A percentile compares a stretch with the other conserved stretches of the same genome.
These are phyloP conservation scores for Clunio marinus DNA, from an alignment of 2,888 invertebrate genomes.

Conservation along the genomic window DNA sequence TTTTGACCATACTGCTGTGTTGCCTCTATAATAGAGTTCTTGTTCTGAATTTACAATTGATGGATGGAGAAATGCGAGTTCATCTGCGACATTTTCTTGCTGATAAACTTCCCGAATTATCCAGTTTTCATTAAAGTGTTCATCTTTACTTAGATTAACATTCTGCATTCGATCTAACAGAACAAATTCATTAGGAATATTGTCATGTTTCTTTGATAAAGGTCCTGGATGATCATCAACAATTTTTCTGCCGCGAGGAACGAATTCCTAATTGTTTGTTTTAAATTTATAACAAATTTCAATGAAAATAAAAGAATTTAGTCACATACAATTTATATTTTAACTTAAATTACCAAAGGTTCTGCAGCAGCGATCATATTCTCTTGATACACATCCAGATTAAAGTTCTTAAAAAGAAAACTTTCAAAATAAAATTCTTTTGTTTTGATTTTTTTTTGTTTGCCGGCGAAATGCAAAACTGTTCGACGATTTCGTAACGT, in stretches of 20 bases:
- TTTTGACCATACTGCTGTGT: slow-evolving; percentile 77
- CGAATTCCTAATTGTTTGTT: slow-evolving; percentile 86
- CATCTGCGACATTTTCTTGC: slow-evolving; percentile 45
- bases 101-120: slow-evolving; percentile 57
- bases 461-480: no score
- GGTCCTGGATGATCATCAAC: slow-evolving; percentile 71
- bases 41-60: slow-evolving; percentile 63
- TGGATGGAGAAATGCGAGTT: slow-evolving; percentile 46
- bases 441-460: no score
- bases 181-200: slow-evolving; percentile 58
- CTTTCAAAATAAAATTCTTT: not conserved
- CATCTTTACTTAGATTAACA: slow-evolving; percentile 66
- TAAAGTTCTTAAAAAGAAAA: slow-evolving; percentile 45
- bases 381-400: slow-evolving; percentile 83
- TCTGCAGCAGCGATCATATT: slow-evolving; percentile 87
- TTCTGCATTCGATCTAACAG: slow-evolving; percentile 69
- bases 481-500: no score
- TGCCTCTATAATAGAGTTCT: slow-evolving; percentile 80
- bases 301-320: slow-evolving; percentile 21
- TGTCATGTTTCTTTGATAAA: slow-evolving; percentile 53
- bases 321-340: slow-evolving; percentile 22
- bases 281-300: no score
- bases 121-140: slow-evolving; percentile 55
- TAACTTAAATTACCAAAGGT: slow-evolving; percentile 63
- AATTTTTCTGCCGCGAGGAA: slow-evolving; percentile 82